Base-by-base conservation (phyloP, 2,797 vertebrate genomes). In the Tragelaphus oryx region DNA sequence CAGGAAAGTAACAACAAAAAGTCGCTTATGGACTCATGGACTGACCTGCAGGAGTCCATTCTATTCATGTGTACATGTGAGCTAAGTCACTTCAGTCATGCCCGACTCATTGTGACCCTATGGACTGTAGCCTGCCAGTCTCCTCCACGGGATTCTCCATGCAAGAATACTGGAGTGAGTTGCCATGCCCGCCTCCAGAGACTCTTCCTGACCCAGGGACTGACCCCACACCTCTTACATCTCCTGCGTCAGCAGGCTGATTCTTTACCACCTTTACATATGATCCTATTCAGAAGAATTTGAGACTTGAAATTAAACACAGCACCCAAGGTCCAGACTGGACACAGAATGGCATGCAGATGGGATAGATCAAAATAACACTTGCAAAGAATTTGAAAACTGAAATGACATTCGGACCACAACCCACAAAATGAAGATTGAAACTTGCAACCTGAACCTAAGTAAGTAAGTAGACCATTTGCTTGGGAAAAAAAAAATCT, bases 111-210 rank as follows among this genome's bases (percentile, higher is more conserved):
- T 65, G 62, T 65, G 62, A 65, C 2, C 4, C n/a, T 20, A 3
- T 37, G n/a, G 62, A 65, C 62, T 37, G 1, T 37, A 65, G n/a
- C 17, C 17, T 37, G 62, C 17, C n/a, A 20, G 18, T 33, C 18
- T 37, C n/a, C 62, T 37, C n/a, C 17, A 22, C 0, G n/a, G n/a
- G n/a, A 11, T 37, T 20, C 62, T 68, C n/a, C n/a, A 6, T 3
- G 62, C 62, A 68, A 68, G 62, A 68, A 68, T 11, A 37, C 9
- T 37, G n/a, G 62, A 68, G n/a, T 37, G n/a, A 18, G n/a, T 37
- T 37, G 62, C n/a, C 62, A 37, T 22, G 62, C 18, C 9, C 62
- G 5, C n/a, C 62, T 11, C 62, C 18, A 37, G 62, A 37, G n/a
- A 37, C 18, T 37, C 18, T 37, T 68, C 18, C n/a, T 68, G 4